These are phyloP conservation scores for Iselma pallidipennis DNA, from an alignment of 2,888 invertebrate genomes.

Conservation along the genomic window DNA sequence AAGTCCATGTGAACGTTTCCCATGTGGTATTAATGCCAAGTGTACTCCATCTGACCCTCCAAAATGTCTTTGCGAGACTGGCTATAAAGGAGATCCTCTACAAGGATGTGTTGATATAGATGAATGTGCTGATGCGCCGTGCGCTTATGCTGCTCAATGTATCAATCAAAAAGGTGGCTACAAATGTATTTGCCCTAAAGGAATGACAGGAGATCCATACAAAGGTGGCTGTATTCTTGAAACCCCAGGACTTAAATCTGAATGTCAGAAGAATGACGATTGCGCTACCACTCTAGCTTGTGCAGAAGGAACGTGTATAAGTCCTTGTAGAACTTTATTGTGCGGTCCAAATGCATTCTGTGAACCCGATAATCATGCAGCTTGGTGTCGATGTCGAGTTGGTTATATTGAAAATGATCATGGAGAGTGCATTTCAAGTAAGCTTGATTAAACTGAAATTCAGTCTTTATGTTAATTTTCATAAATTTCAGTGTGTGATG, in stretches of 20 bases:
- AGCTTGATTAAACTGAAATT: conserved; percentile 43
- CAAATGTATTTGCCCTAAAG: conserved; percentile 82
- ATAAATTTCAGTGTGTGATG: conserved; percentile 69
- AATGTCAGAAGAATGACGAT: conserved; percentile 73
- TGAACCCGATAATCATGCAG: conserved; percentile 84
- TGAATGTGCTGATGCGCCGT: conserved; percentile 83
- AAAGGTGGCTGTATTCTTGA: conserved; percentile 74
- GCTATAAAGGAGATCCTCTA: conserved; percentile 84
- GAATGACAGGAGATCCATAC: conserved; percentile 84
- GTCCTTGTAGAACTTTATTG: conserved; percentile 76
- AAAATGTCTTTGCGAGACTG: conserved; percentile 83
- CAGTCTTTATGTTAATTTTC: neutral
- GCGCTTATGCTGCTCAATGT: conserved; percentile 87
- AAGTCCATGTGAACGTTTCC: conserved; percentile 88
- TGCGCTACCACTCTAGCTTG: conserved; percentile 83
- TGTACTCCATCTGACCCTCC: conserved; percentile 90
- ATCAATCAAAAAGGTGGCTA: conserved; percentile 85
- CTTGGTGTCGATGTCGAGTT: conserved; percentile 85
- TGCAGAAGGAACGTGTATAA: conserved; percentile 75
- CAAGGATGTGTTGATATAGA: conserved; percentile 84
- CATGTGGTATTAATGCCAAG: conserved; percentile 87
- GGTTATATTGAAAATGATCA: conserved; percentile 78
- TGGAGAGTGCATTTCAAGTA: conserved; percentile 83
- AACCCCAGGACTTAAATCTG: conserved; percentile 61
- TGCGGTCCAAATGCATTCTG: conserved; percentile 87